Percentiles rank a stretch among this genome's conserved stretches.
These are phyloP conservation scores for Antheraea assamensis DNA, from an alignment of 2,888 invertebrate species.

Conservation along the genomic window DNA sequence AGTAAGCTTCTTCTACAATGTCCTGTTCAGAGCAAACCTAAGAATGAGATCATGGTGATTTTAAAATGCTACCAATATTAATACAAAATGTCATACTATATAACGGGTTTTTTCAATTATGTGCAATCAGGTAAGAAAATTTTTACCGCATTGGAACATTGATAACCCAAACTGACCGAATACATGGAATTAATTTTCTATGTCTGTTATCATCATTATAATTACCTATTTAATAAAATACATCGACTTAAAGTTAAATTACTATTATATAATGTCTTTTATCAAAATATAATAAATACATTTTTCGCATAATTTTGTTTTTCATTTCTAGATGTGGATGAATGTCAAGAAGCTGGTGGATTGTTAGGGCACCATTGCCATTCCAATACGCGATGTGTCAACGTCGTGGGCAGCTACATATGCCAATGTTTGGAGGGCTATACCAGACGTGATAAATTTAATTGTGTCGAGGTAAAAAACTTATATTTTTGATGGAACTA, in stretches of 20 bases:
- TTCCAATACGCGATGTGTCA: slow-evolving; percentile 91
- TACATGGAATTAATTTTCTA: background rate
- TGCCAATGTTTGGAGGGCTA: slow-evolving; percentile 93
- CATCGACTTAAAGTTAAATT: background rate
- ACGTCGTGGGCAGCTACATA: slow-evolving; percentile 90
- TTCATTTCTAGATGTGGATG: slow-evolving; percentile 88
- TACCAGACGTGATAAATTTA: slow-evolving; percentile 88
- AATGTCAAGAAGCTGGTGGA: slow-evolving; percentile 90
- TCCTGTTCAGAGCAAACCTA: background rate
- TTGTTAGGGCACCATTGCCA: slow-evolving; percentile 92
- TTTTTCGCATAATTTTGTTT: background rate
- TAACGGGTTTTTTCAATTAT: too few relatives aligned
- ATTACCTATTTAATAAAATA: background rate
- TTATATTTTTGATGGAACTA: too few relatives aligned
- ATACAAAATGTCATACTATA: too few relatives aligned
- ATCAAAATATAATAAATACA: too few relatives aligned
- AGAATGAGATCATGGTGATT: too few relatives aligned
- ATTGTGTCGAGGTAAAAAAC: slow-evolving; percentile 85
- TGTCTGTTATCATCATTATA: background rate
- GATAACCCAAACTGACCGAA: background rate
- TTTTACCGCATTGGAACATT: too few relatives aligned
- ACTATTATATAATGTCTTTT: background rate
- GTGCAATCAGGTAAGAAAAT: too few relatives aligned
- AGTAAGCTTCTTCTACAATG: background rate
- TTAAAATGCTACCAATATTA: too few relatives aligned